Evolutionary conservation across 2,113 vertebrate genomes (phyloP), one percentile per base, ranked within the genome.

Genomic region (Plectropomus leopardus): DNA sequence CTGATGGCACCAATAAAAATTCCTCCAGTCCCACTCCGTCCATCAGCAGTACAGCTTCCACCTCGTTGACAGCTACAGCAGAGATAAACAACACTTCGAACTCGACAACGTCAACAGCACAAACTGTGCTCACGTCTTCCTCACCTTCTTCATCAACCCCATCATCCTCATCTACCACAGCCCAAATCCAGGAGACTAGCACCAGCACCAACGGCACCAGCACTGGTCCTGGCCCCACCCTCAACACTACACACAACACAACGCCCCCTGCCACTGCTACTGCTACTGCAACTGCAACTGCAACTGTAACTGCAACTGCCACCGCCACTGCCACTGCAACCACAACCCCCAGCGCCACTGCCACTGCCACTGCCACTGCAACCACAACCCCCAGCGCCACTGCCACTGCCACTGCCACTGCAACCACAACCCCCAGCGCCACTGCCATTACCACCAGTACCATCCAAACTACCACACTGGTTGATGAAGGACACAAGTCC

Each of bases 351-450:
- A 21, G 24, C 42, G 8, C 8, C 15, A 1, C 3, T 8, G 0
- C 32, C 15, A 24, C 11, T 4, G 34, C 6, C n/a, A 3, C 16
- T 48, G n/a, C 14, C 21, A 13, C 40, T 15, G 13, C 9, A 7
- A 7, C 13, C 14, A 44, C 0, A 9, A 5, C 2, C 34, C 26
- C 0, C 16, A 14, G 5, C 14, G 17, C 13, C 51, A n/a, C 5
- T 3, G 3, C 15, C 9, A 2, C 16, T 26, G 34, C 0, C 10
- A n/a, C 19, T 16, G 2, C 1, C 10, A 42, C 1, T 16, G 5
- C 11, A 10, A 21, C 6, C 24, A 42, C 36, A 3, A 19, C 0
- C 10, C 9, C 26, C 24, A 0, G 0, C 7, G 24, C 0, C 19
- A 3, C 16, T 19, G 14, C 3, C 15, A 36, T 21, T 23, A 44